Evolutionary conservation across 2,888 invertebrate species (phyloP).

Genomic region (Sipunculus nudus): DNA sequence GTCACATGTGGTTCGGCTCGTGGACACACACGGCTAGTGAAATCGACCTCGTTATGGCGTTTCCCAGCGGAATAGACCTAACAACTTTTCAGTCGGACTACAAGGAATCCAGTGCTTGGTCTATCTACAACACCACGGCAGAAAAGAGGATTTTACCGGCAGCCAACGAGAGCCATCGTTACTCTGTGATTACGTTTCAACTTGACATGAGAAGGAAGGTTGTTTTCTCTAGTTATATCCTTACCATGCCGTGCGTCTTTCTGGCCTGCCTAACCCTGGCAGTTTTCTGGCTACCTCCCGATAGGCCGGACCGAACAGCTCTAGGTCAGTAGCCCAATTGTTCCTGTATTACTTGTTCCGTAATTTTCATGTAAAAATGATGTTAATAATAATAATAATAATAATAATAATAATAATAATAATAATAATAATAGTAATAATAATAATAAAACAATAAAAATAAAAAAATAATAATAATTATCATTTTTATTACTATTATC

Average conservation of each 20-base stretch:
- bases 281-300: slow-evolving; percentile 30
- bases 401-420: too few relatives aligned
- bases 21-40: slow-evolving; percentile 32
- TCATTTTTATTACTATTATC: too few relatives aligned
- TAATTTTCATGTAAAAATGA: too few relatives aligned
- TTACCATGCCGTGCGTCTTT: slow-evolving; percentile 31
- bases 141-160: slow-evolving; percentile 9
- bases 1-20: slow-evolving; percentile 37
- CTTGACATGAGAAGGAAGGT: slow-evolving; percentile 23
- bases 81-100: slow-evolving; percentile 32
- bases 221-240: slow-evolving; percentile 28
- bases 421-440: too few relatives aligned
- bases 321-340: slow-evolving; percentile 15
- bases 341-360: too few relatives aligned
- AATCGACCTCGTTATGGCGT: slow-evolving; percentile 25
- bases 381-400: too few relatives aligned
- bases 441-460: too few relatives aligned
- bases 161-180: slow-evolving; percentile 9
- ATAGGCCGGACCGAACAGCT: slow-evolving; percentile 26
- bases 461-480: too few relatives aligned
- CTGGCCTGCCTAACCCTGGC: slow-evolving; percentile 23
- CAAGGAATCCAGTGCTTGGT: slow-evolving; percentile 26
- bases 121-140: slow-evolving; percentile 9
- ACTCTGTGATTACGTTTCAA: slow-evolving; percentile 23
- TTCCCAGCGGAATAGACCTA: slow-evolving; percentile 29